These are phyloP conservation scores for Orientallactaga bullata DNA, from an alignment of 2,113 vertebrate genomes.

Conservation along the genomic window DNA sequence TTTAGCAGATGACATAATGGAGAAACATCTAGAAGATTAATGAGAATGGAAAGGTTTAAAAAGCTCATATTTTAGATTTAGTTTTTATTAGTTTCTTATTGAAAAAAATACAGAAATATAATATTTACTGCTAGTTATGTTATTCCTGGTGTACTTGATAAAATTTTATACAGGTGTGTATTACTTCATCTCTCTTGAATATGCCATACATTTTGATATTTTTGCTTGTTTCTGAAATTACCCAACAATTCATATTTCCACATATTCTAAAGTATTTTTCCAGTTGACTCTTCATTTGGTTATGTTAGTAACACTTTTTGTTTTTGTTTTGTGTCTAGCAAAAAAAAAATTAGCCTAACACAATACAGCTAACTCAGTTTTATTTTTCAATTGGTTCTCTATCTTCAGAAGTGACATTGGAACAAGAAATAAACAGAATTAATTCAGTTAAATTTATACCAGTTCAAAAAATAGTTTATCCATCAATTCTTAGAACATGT, in stretches of 20 bases:
- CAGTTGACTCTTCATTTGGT: not conserved
- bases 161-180: not conserved
- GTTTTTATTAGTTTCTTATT: not conserved
- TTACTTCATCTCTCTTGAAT: not conserved
- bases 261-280: not conserved
- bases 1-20: not conserved
- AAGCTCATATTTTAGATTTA: slow-evolving; percentile 12
- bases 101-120: not conserved
- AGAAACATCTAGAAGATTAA: slow-evolving; percentile 23
- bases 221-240: slow-evolving; percentile 53
- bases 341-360: slow-evolving; percentile 34
- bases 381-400: not conserved
- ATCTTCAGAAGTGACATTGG: not conserved
- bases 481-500: not conserved
- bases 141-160: slow-evolving; percentile 11
- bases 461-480: not conserved
- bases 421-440: slow-evolving; percentile 19
- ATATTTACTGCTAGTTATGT: slow-evolving; percentile 15
- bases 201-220: not conserved
- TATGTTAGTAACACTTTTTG: not conserved
- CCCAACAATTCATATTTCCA: slow-evolving; percentile 34
- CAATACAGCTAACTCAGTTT: not conserved
- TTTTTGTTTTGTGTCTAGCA: not conserved
- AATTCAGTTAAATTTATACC: not conserved
- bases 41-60: not conserved